Base-by-base conservation (phyloP, 1,140 invertebrate species). In the Magallana ariakensis region DNA sequence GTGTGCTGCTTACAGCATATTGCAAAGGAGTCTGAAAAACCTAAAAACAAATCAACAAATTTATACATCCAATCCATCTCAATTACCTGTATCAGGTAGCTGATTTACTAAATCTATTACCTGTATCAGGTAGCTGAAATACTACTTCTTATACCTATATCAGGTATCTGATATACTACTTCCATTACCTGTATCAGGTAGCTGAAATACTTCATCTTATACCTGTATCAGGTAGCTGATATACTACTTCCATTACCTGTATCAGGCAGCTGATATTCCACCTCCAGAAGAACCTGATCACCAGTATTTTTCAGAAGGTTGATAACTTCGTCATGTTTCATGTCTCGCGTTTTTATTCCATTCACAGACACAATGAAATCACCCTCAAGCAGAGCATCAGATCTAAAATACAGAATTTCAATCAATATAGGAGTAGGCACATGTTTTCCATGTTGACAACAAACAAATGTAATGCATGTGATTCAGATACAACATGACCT, bases 331-430 rank as follows among this genome's bases (percentile, higher is more conserved):
- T 97, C 96, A 93, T 97, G 97, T 88, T 96, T 96, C 90, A 98
- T 95, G n/a, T 96, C 95, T 2, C 96, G 95, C 1, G 97, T 97
- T 66, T 96, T 96, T 87, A 97, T 97, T 13, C 97, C 97, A 94
- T 98, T 97, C 80, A 98, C 96, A 90, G 97, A 97, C 91, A 97
- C 95, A 53, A 98, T 96, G 85, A 96, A 95, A 94, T 98, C 97
- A 15, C 97, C 97, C 0, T 97, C 96, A 82, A 96, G 96, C 84
- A 97, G 93, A 70, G 94, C 94, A 92, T 96, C 96, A 87, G 95
- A 95, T 89, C 95, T 95, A 89, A 0, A 84, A 75, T 26, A 4
- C 33, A 46, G 33, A 46, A 46, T 46, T 46, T 46, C 33, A 2
- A 46, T 46, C 33, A 46, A 46, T 46, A 46, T 4, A 46, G 33